Evolutionary conservation across 2,113 vertebrate species (phyloP), one percentile per base, ranked within the genome.

Genomic region (Baryphthengus martii): DNA sequence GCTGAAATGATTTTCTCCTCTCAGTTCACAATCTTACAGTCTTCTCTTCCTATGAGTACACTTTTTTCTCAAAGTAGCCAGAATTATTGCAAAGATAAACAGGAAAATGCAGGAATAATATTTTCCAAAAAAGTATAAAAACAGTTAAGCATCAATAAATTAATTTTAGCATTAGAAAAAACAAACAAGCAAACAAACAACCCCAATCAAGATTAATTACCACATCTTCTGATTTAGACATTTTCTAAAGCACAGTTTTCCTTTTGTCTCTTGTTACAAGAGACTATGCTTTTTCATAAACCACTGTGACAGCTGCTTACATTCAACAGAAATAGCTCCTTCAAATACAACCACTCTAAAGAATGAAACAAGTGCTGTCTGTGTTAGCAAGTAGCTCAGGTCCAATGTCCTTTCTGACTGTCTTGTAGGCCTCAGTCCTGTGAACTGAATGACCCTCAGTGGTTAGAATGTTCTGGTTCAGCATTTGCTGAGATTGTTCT

Each of bases 401-500:
- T 26, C 10, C 7, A 15, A 17, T 3, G 17, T n/a, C 37, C 18
- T 26, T 45, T 8, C 3, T 67, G 37, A 9, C 37, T 53, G 35
- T 4, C 3, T 15, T 44, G 31, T 8, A 31, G 6, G 2, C 8
- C 37, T 53, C 0, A 0, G 37, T 39, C 9, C n/a, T 2, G 0
- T n/a, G 47, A 39, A 31, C 21, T 23, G 31, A 53, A 29, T 4
- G 20, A 28, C 16, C 17, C 17, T 3, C 8, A 14, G 10, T 1
- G 4, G 39, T 59, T 15, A 1, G 1, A 21, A 18, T 11, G 11
- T 55, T 23, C 33, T 42, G n/a, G 6, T 15, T 62, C 39, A 35
- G 24, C 2, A 0, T 55, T 47, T 18, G n/a, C 49, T 1, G 0
- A 39, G 26, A 4, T n/a, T 13, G 1, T 5, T 44, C 13, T 25